These are phyloP conservation scores for Omphaloscelis lunosa DNA, from an alignment of 2,888 invertebrate species.

Conservation along the genomic window DNA sequence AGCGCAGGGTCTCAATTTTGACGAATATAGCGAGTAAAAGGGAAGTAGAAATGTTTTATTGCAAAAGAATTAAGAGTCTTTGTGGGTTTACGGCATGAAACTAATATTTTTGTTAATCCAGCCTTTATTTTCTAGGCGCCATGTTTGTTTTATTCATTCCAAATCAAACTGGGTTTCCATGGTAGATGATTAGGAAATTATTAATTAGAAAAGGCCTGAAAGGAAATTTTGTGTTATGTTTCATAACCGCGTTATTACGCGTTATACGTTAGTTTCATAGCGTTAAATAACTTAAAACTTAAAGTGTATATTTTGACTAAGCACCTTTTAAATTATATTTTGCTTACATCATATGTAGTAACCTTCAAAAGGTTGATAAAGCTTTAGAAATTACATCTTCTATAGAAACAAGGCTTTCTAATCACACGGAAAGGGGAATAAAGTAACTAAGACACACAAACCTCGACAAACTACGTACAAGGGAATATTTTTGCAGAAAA, in stretches of 20 bases:
- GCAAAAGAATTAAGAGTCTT: not conserved
- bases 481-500: slow-evolving; percentile 57
- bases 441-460: slow-evolving; percentile 23
- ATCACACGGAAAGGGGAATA: slow-evolving; percentile 30
- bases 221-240: not conserved
- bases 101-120: not conserved
- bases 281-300: not conserved
- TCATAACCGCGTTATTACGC: no score
- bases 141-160: not conserved
- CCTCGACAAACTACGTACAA: slow-evolving; percentile 32
- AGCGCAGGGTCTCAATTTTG: slow-evolving; percentile 27
- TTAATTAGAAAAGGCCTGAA: not conserved
- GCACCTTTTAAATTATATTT: not conserved
- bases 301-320: not conserved
- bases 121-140: not conserved
- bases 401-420: slow-evolving; percentile 22
- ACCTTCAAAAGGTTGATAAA: not conserved
- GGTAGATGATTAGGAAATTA: not conserved
- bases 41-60: not conserved
- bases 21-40: slow-evolving; percentile 2
- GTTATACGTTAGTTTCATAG: no score
- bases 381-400: not conserved
- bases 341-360: not conserved
- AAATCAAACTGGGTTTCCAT: not conserved
- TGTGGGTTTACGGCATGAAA: not conserved